Evolutionary conservation across 2,797 vertebrate genomes (phyloP).

Genomic region (Eulemur mongoz): DNA sequence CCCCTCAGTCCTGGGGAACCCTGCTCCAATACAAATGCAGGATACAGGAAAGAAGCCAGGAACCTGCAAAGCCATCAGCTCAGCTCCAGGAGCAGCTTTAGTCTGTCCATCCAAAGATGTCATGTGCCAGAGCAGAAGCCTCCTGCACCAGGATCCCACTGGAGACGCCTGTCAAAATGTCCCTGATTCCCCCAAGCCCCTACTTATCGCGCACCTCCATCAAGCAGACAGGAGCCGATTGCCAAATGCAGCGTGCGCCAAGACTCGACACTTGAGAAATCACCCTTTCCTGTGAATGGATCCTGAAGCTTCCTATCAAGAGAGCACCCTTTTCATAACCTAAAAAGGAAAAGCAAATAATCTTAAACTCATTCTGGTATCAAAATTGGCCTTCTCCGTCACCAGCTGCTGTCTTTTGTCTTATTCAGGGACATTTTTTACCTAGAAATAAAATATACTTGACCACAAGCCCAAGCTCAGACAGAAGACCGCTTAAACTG

Average conservation of each 20-base stretch:
- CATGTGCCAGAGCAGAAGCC: conserved; percentile 26
- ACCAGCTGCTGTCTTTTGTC: conserved; percentile 23
- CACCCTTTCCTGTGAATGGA: background rate
- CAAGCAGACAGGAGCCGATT: background rate
- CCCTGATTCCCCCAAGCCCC: background rate
- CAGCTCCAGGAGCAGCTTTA: conserved; percentile 32
- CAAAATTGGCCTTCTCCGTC: conserved; percentile 27
- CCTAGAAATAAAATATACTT: conserved; percentile 24
- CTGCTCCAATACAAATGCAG: background rate
- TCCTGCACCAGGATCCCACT: background rate
- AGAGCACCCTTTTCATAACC: conserved; percentile 42
- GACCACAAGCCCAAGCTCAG: background rate
- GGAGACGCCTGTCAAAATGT: conserved; percentile 16
- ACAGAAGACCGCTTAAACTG: background rate
- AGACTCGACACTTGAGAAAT: conserved; percentile 5
- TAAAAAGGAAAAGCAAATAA: conserved; percentile 50
- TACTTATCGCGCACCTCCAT: background rate
- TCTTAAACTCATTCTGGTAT: background rate
- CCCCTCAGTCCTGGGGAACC: background rate
- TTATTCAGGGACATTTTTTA: conserved; percentile 28
- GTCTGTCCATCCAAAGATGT: conserved; percentile 34
- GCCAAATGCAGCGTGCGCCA: background rate
- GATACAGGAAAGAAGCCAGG: background rate
- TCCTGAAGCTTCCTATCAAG: conserved; percentile 37
- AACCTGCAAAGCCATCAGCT: conserved; percentile 10